These are phyloP conservation scores for Eucidaris tribuloides DNA, from an alignment of 35 echinoderm and acorn worm genomes.

Conservation along the genomic window DNA sequence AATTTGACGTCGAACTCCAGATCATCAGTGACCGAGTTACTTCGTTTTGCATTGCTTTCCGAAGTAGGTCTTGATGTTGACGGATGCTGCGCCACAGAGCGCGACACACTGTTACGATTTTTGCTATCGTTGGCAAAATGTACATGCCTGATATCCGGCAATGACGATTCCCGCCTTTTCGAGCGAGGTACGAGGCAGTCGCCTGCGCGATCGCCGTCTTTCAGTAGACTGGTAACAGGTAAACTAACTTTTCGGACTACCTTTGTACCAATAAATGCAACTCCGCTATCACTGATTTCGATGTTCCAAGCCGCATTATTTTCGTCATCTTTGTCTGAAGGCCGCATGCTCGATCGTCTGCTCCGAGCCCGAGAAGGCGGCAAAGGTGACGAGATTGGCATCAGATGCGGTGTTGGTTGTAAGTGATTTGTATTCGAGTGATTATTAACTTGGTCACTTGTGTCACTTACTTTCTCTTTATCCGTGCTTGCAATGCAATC, in stretches of 20 bases:
- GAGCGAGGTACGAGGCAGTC: neutral
- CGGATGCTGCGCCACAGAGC: too few species aligned
- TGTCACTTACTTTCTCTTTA: neutral
- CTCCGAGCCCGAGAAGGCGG: neutral
- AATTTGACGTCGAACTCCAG: neutral
- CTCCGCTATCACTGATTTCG: neutral
- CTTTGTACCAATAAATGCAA: neutral
- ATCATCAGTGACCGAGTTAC: too few species aligned
- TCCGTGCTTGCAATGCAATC: neutral
- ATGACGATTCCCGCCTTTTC: neutral
- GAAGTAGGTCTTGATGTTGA: too few species aligned
- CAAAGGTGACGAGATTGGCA: conserved; percentile 11
- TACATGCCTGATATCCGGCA: neutral
- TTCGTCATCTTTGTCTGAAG: neutral
- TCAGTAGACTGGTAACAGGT: neutral
- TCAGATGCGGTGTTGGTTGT: neutral
- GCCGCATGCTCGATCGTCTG: neutral
- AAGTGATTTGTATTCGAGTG: neutral
- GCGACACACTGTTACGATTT: neutral
- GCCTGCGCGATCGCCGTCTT: neutral
- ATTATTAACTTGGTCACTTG: neutral
- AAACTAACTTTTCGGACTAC: neutral
- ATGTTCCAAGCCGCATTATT: neutral
- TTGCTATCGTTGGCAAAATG: neutral
- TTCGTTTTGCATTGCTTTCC: too few species aligned